Base-by-base conservation (phyloP, 1,140 invertebrate species). In the Ceratosolen solmsi region DNA sequence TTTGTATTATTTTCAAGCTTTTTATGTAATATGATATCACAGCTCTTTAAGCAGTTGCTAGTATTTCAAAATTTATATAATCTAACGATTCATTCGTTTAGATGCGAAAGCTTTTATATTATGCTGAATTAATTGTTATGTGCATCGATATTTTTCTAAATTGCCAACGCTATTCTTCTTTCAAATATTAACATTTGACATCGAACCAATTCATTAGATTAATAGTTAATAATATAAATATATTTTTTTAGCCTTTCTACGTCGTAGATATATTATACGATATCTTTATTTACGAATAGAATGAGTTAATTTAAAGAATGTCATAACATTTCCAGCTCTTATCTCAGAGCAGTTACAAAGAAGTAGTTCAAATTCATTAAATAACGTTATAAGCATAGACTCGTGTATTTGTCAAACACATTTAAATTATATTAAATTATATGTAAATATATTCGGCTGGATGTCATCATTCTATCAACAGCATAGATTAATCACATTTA, bases 331-430 rank as follows among this genome's bases (percentile, higher is more conserved):
- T 68, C 63, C 22, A n/a, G 63, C 63, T 36, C 36, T 68, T 68
- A 68, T 68, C 63, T 63, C 60, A 63, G 17, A 63, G 60, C 60
- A 22, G 33, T 38, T 38, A 68, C 33, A 68, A n/a, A 68, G 33
- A 68, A 36, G 63, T 68, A 68, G 63, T 68, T 68, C 63, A 68
- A 68, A 68, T 68, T 68, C 38, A 68, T 68, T 68, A 68, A 68
- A 68, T 68, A 68, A 38, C 15, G 63, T 38, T 68, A 38, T 68
- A 33, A 38, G 22, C 36, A 38, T n/a, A 68, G 63, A 36, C 63
- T 1, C 11, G n/a, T 68, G 1, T 36, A 17, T n/a, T 68, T 11
- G 2, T 2, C 30, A 36, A 25, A n/a, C 63, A 22, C 8, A 38
- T 38, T 68, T n/a, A 38, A 68, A 3, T 68, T 68, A 38, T 68